These are phyloP conservation scores for Melipona quadrifasciata DNA, from an alignment of 1,140 invertebrate species.

Conservation along the genomic window DNA sequence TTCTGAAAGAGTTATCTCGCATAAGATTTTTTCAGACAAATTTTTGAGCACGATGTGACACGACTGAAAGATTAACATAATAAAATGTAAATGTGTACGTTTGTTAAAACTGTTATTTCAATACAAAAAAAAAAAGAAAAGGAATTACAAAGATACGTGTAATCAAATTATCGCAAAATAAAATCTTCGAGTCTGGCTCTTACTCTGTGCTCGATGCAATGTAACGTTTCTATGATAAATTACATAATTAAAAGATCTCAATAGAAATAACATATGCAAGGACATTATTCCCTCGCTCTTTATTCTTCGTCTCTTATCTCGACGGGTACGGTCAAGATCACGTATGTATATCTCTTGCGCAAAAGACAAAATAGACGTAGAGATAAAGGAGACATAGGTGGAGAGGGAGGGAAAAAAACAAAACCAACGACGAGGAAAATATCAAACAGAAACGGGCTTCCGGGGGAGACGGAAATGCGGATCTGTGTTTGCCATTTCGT, in stretches of 20 bases:
- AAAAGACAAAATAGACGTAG: background rate
- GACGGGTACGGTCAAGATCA: background rate
- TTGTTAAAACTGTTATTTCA: too few relatives aligned
- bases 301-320: slow-evolving; percentile 22
- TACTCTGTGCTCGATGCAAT: background rate
- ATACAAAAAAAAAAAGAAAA: background rate
- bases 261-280: slow-evolving; percentile 12
- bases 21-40: background rate
- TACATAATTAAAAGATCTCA: background rate
- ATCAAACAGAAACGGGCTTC: background rate
- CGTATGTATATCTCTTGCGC: background rate
- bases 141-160: background rate
- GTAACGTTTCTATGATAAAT: background rate
- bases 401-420: background rate
- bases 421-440: background rate
- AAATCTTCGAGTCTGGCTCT: background rate
- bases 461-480: background rate
- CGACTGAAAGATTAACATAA: background rate
- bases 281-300: slow-evolving; percentile 22
- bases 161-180: slow-evolving; percentile 7
- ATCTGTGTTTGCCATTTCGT: background rate
- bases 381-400: background rate
- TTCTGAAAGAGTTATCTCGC: slow-evolving; percentile 11
- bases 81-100: too few relatives aligned
- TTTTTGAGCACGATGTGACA: background rate